phyloP scores from a whole-genome alignment of 92 coral and sea anemone species.

The Galaxea fascicularis region DNA sequence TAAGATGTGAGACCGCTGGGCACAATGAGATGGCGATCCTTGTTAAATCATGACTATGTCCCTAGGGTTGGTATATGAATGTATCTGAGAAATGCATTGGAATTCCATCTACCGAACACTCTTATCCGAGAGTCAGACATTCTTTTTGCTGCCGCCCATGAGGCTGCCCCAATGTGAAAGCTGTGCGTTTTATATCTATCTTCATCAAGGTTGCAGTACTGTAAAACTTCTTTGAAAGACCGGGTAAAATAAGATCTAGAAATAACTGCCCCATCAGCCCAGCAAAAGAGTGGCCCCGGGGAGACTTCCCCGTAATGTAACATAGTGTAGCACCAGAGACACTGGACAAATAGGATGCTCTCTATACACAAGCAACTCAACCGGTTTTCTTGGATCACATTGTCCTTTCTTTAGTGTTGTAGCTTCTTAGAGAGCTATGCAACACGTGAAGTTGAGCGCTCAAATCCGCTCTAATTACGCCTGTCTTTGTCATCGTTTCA shows the following conservation, averaged over 20 bases:
- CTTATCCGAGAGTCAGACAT: constrained; percentile 29
- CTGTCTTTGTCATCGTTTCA: too few species aligned
- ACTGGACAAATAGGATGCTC: constrained; percentile 44
- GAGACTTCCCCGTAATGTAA: constrained; percentile 7
- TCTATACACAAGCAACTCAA: constrained; percentile 14
- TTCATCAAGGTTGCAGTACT: constrained; percentile 18
- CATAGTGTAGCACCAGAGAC: constrained; percentile 7
- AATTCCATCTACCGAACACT: constrained; percentile 27
- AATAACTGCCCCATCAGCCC: constrained; percentile 27
- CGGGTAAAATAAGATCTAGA: constrained; percentile 7
- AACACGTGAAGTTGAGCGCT: too few species aligned
- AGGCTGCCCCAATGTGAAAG: constrained; percentile 21
- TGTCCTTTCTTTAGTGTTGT: too few species aligned
- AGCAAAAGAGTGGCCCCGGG: constrained; percentile 31
- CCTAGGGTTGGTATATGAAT: constrained; percentile 26
- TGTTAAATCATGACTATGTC: not conserved
- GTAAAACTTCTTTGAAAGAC: constrained; percentile 14
- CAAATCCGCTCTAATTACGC: too few species aligned
- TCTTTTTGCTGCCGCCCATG: constrained; percentile 36
- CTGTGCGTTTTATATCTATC: constrained; percentile 6
- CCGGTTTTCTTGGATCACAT: constrained; percentile 31
- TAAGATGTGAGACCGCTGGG: constrained; percentile 27
- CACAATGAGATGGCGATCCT: constrained; percentile 21
- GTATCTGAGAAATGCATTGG: constrained; percentile 30
- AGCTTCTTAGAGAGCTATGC: too few species aligned